phyloP scores from a whole-genome alignment of 2,888 invertebrate genomes.

The Autographa pulchrina region DNA sequence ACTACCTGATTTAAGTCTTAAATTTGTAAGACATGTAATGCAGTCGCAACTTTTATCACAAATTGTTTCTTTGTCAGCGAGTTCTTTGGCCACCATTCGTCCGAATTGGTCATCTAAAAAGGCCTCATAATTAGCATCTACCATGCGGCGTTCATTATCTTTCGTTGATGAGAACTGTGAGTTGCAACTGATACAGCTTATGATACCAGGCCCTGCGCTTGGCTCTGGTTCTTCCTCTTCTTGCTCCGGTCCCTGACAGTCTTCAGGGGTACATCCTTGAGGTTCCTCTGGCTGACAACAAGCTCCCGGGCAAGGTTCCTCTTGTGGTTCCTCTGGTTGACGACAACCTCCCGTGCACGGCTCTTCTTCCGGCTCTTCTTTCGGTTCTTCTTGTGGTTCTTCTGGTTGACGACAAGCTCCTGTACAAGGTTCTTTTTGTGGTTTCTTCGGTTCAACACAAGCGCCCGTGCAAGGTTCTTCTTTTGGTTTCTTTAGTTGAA shows the following conservation, averaged over 20 bases:
- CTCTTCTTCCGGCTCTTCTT: too few species aligned
- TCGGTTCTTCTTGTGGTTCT: too few species aligned
- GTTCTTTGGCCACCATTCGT: background rate
- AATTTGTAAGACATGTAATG: background rate
- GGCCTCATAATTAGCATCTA: background rate
- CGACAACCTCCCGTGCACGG: background rate
- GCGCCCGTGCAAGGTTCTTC: background rate
- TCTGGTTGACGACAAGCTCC: background rate
- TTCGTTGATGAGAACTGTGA: background rate
- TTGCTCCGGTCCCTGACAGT: background rate
- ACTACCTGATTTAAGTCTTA: background rate
- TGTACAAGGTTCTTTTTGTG: too few species aligned
- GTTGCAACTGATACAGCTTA: background rate
- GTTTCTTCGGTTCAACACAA: background rate
- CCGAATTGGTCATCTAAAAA: conserved; percentile 1
- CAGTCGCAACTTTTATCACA: background rate
- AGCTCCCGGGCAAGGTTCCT: background rate
- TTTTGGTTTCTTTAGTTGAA: too few species aligned
- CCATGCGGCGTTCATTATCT: background rate
- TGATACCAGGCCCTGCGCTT: background rate
- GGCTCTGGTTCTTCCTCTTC: background rate
- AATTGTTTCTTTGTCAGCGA: conserved; percentile 6
- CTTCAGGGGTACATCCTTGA: background rate
- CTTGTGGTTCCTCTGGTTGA: background rate
- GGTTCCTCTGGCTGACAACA: background rate